Evolutionary conservation across 2,888 invertebrate species (phyloP), one percentile per base, ranked within the genome.

Genomic region (Adelphocoris suturalis): DNA sequence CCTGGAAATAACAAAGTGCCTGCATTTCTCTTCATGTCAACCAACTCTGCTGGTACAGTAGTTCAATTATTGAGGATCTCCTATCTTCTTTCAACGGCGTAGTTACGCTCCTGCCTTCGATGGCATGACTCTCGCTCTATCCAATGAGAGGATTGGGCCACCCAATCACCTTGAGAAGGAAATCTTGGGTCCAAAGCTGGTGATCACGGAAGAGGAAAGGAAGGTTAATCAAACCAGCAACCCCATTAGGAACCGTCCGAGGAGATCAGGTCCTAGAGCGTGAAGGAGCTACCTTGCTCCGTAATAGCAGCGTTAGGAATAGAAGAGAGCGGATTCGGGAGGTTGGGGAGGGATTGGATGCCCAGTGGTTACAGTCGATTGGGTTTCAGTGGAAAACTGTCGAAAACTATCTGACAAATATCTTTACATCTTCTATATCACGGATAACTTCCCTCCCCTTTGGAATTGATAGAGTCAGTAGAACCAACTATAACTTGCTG

Each of bases 181-280:
- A 81, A 81, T 48, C 52, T 82, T 82, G 12, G 82, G 52, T 52
- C 80, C 47, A 28, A 48, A 12, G 82, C 52, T 82, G 82, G 46
- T 52, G 82, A 82, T 52, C 82, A 19, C 47, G 19, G 46, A 46
- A 37, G 78, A 52, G 68, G 68, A 68, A 68, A 52, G 82, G 82
- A 52, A 48, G 52, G 82, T 82, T 82, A 52, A 82, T 82, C 82
- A 82, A 82, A 82, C 82, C 86, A n/a, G 86, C 75, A 68, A 75
- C 75, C 68, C 86, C 86, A 86, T 86, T 86, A 86, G 68, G 55
- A 86, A 19, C 86, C 86, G 86, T 86, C 86, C 86, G 48, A 86
- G n/a, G 86, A 61, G 86, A 86, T 86, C 86, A 48, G 86, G 75
- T 82, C 23, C 27, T 23, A 23, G 52, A 82, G 82, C 82, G 82